Conservation (phyloP, 2,888 invertebrate species). For the Epistrophella euchroma region DNA sequence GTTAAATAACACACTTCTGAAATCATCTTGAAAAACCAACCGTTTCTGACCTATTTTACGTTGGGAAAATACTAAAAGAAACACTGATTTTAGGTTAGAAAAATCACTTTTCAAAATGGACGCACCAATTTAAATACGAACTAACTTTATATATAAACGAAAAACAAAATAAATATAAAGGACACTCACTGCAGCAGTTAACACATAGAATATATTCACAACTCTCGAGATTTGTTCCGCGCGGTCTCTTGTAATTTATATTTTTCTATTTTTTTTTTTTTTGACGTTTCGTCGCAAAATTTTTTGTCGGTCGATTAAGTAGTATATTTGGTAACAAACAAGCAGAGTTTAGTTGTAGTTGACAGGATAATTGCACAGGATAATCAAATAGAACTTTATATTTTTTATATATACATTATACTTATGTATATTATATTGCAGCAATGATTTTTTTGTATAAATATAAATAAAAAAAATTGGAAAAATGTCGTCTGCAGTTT, state of each 20-base stretch:
- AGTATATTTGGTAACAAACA: conserved; percentile 51
- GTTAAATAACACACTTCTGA: conserved; percentile 64
- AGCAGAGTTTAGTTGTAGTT: conserved; percentile 57
- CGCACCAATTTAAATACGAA: conserved; percentile 18
- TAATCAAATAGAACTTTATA: conserved; percentile 43
- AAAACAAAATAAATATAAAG: conserved; percentile 9
- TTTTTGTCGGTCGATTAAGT: conserved; percentile 48
- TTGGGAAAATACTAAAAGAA: conserved; percentile 24
- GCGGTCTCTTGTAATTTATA: conserved; percentile 46
- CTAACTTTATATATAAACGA: background rate
- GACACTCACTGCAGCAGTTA: conserved; percentile 71
- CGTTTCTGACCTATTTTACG: conserved; percentile 32
- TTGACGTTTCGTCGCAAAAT: conserved; percentile 25
- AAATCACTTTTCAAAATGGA: conserved; percentile 56
- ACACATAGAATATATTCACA: conserved; percentile 66
- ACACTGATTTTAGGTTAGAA: conserved; percentile 39
- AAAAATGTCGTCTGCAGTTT: conserved; percentile 77
- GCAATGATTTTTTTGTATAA: conserved; percentile 58
- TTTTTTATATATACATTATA: conserved; percentile 11
- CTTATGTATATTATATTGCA: conserved; percentile 41
- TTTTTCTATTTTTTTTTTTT: background rate
- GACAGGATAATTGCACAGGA: conserved; percentile 61
- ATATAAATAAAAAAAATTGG: conserved; percentile 75
- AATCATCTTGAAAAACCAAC: conserved; percentile 25
- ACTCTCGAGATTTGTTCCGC: conserved; percentile 73